Conservation (phyloP, 2,113 vertebrate species). For the Anolis carolinensis region DNA sequence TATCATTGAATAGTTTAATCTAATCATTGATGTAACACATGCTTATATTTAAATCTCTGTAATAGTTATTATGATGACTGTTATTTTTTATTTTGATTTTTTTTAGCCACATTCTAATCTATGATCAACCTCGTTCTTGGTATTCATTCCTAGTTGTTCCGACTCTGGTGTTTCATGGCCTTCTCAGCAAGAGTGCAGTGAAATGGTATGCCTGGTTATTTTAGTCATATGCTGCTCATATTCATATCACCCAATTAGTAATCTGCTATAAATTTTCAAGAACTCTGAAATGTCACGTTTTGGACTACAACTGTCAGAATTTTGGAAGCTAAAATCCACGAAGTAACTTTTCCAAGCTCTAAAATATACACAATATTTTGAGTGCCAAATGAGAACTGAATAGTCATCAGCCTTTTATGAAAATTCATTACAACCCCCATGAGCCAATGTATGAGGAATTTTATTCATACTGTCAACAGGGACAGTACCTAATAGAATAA, state of each 20-base stretch:
- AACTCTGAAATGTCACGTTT: too few relatives aligned
- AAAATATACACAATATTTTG: background rate
- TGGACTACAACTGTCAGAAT: too few relatives aligned
- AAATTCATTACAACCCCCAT: conserved; percentile 18
- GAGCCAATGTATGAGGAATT: conserved; percentile 28
- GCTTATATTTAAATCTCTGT: background rate
- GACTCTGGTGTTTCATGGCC: background rate
- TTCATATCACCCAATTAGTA: background rate
- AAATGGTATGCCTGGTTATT: background rate
- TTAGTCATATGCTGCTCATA: background rate
- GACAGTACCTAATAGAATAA: conserved; percentile 21
- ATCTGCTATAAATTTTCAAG: background rate
- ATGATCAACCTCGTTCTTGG: background rate
- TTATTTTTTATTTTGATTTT: too few relatives aligned
- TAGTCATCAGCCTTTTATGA: background rate
- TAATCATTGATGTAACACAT: too few relatives aligned
- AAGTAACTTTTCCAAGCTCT: too few relatives aligned
- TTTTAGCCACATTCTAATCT: too few relatives aligned
- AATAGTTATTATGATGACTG: background rate
- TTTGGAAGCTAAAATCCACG: too few relatives aligned
- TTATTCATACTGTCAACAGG: conserved; percentile 16
- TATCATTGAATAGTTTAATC: too few relatives aligned
- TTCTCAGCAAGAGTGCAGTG: background rate
- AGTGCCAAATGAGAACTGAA: background rate
- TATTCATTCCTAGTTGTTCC: background rate